Conservation (phyloP, 2,797 vertebrate species). For the Hipposideros larvatus region DNA sequence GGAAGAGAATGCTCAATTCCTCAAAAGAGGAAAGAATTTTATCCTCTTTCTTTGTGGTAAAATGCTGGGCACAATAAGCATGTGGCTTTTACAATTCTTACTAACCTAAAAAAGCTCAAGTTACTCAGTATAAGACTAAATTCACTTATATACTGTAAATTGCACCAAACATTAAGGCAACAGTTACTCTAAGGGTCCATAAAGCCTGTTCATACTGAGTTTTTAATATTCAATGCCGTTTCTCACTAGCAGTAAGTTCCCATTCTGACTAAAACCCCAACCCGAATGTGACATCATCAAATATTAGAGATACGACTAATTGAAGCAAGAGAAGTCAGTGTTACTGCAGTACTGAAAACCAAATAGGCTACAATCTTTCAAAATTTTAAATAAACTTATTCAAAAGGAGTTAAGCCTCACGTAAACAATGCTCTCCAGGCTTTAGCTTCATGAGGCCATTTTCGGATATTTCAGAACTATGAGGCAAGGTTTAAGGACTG, state of each 20-base stretch:
- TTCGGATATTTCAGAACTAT: slow-evolving; percentile 61
- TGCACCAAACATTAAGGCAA: slow-evolving; percentile 77
- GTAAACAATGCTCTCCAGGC: slow-evolving; percentile 46
- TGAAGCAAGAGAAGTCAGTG: slow-evolving; percentile 45
- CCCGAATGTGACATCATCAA: slow-evolving; percentile 39
- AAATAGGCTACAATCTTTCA: slow-evolving; percentile 54
- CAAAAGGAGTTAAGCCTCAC: slow-evolving; percentile 64
- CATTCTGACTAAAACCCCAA: slow-evolving; percentile 51
- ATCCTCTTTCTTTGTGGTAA: slow-evolving; percentile 68
- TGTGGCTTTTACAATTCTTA: slow-evolving; percentile 47
- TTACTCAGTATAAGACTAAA: slow-evolving; percentile 44
- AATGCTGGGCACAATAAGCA: slow-evolving; percentile 59
- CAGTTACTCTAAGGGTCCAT: slow-evolving; percentile 56
- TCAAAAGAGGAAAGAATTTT: slow-evolving; percentile 24
- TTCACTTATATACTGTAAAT: slow-evolving; percentile 43
- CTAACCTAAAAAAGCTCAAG: slow-evolving; percentile 59
- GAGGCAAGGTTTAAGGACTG: slow-evolving; percentile 73
- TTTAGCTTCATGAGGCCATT: slow-evolving; percentile 75
- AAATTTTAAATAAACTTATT: slow-evolving; percentile 63
- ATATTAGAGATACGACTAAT: slow-evolving; percentile 53
- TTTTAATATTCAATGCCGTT: slow-evolving; percentile 48
- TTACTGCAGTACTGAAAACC: slow-evolving; percentile 34
- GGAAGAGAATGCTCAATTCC: slow-evolving; percentile 57
- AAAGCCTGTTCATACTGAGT: slow-evolving; percentile 60
- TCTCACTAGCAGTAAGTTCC: slow-evolving; percentile 65